Base-by-base conservation (phyloP, 2,113 vertebrate species). In the Seriola dumerili region DNA sequence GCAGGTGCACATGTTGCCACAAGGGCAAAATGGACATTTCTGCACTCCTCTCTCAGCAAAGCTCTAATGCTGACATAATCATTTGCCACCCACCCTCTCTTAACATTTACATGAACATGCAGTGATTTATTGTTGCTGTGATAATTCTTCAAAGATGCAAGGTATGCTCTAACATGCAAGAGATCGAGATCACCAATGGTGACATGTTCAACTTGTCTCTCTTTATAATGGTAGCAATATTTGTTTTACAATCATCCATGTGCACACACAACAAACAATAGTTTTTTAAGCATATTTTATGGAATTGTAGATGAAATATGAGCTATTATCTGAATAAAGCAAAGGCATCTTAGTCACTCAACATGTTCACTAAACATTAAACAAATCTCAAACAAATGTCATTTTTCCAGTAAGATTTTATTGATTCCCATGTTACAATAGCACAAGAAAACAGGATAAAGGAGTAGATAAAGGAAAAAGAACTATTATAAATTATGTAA, bases 1-100 rank as follows among this genome's bases (percentile, higher is more conserved):
- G 90, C 93, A 92, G 93, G 91, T 94, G 93, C 88, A 81, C 82
- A 73, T 89, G 88, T 88, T 86, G 78, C 90, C 76, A 79, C 91
- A 91, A 93, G 93, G 93, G 87, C 91, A 91, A 90, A 85, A 76
- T 84, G 88, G 89, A 89, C 89, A 70, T 87, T 89, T 87, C 80
- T 82, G 70, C 86, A 72, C 72, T 81, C 83, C 85, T 87, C 80
- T 76, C 91, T 93, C 91, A 91, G 90, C 92, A 92, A 71, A 88
- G 84, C 85, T 75, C 88, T 36, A 19, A 29, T 91, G 91, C 91
- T 94, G 92, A 93, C 91, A 87, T 88, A 62, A 85, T 88, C 91
- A 67, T 92, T 92, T 90, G 84, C 84, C 87, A 77, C 84, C 92
- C 88, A 90, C 81, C 52, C 69, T 82, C 81, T 87, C 40, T 85